phyloP scores from a whole-genome alignment of 2,888 invertebrate species.

The Ferrisia virgata region DNA sequence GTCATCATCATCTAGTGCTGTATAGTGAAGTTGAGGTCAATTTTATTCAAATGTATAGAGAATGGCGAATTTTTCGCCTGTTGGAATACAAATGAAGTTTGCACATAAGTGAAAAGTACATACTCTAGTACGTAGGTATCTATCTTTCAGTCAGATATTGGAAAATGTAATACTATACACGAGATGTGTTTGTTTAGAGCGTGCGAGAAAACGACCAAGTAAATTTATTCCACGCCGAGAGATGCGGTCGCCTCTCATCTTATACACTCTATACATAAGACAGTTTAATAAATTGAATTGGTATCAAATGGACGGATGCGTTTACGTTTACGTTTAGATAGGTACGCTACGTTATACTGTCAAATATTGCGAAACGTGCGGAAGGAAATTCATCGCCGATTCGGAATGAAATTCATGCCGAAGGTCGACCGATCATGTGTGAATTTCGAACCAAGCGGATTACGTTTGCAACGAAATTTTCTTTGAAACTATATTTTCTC shows the following conservation, averaged over 20 bases:
- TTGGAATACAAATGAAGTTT: not conserved
- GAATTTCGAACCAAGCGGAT: no score
- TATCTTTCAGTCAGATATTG: not conserved
- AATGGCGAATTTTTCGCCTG: not conserved
- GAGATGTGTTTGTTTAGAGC: not conserved
- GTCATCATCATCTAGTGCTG: no score
- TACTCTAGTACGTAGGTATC: no score
- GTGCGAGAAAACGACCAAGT: not conserved
- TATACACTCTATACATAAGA: no score
- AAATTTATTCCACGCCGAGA: not conserved
- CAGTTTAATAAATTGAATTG: not conserved
- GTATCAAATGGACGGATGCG: not conserved
- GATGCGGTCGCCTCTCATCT: not conserved
- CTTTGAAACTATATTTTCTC: no score
- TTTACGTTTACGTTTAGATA: not conserved
- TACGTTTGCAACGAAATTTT: no score
- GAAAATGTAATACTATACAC: not conserved
- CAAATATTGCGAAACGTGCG: no score
- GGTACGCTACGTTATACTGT: not conserved
- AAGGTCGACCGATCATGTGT: no score
- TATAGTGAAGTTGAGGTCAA: conserved; percentile 9
- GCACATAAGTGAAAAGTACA: not conserved
- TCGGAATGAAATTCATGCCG: no score
- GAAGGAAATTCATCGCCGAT: no score
- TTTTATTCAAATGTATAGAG: conserved; percentile 7